Evolutionary conservation across 2,113 vertebrate genomes (phyloP), one percentile per base, ranked within the genome.

Genomic region (Platichthys flesus): DNA sequence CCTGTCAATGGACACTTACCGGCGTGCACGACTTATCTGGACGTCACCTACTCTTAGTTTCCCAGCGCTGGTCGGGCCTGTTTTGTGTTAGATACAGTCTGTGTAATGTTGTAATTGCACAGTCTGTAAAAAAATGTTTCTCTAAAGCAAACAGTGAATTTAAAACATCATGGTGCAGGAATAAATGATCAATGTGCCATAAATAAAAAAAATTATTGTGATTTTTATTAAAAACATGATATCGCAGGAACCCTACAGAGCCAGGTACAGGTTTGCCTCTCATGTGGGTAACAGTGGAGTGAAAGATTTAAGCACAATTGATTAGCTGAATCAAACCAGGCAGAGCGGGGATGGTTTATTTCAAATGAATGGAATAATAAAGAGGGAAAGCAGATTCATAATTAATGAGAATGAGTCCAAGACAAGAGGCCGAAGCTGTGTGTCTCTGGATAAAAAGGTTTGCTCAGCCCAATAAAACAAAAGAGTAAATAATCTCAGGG

Each of bases 301-400:
- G 35, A 66, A 66, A 9, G 45, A 65, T 51, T 67, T 60, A 40
- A 66, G 35, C 20, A 47, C 73, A 20, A 75, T 66, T 76, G 56
- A 67, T 62, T 21, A 47, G 35, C 59, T 55, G 9, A n/a, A 70
- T 64, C 40, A 31, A 65, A 74, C 45, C 6, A 66, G 55, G 62
- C 24, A 72, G 24, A 16, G 15, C 2, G 5, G 51, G 15, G 47
- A 49, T 13, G 5, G 56, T 69, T 71, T 40, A 49, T 42, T 70
- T 69, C 9, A 49, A 45, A 52, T 31, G 6, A 16, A 52, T 8
- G 12, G 47, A 24, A 52, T 67, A 67, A 67, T 31, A 35, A 31
- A 31, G 26, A 66, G 14, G 3, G n/a, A 13, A 59, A 45, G 6
- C 61, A 24, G 16, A 12, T 15, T 18, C 24, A 60, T 35, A 23